These are phyloP conservation scores for Neomonachus schauinslandi DNA, from an alignment of 2,113 vertebrate genomes.

Conservation along the genomic window DNA sequence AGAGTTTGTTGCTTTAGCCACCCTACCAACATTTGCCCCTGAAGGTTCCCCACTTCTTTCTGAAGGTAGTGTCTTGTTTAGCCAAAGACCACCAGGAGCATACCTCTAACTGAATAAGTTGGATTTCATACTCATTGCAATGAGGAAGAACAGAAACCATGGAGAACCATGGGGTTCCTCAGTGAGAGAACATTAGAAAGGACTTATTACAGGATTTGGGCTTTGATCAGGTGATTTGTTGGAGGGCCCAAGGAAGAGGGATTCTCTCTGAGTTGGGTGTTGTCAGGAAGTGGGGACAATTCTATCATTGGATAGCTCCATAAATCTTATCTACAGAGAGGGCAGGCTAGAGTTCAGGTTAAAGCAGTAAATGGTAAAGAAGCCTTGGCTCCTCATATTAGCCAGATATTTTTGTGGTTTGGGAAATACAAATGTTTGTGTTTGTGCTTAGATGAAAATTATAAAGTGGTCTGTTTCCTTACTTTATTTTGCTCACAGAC, in stretches of 20 bases:
- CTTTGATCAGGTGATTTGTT: neutral
- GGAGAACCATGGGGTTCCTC: neutral
- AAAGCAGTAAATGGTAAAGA: neutral
- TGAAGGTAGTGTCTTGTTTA: neutral
- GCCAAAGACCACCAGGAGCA: neutral
- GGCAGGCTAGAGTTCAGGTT: neutral
- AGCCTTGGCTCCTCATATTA: neutral
- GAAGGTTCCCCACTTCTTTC: neutral
- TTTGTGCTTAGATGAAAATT: constrained; percentile 6
- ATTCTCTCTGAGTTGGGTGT: neutral
- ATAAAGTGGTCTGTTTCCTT: neutral
- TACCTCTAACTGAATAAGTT: neutral
- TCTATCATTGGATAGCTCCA: neutral
- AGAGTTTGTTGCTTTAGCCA: neutral
- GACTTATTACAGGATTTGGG: neutral
- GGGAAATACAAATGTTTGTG: constrained; percentile 8
- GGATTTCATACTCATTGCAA: constrained; percentile 6
- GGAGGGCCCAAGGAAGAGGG: neutral
- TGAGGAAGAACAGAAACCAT: constrained; percentile 2
- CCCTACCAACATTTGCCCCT: neutral
- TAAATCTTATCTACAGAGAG: neutral
- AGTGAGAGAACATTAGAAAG: neutral
- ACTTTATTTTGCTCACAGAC: neutral
- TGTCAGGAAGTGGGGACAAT: neutral
- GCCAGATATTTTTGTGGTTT: neutral